Evolutionary conservation across 2,888 invertebrate genomes (phyloP).

Genomic region (Xanthorhoe designata): DNA sequence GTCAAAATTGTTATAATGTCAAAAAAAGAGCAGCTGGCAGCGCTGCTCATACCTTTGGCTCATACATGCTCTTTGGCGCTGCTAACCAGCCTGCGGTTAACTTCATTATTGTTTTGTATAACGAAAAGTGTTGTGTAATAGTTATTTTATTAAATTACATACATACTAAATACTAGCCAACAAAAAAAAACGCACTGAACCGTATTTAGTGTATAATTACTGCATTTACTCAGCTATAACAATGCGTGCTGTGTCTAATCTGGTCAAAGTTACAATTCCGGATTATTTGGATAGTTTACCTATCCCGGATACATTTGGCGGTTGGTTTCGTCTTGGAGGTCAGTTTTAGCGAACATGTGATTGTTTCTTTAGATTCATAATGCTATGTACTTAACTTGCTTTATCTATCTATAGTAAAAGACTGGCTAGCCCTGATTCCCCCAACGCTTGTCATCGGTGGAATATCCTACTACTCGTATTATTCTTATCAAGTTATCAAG

Average conservation of each 20-base stretch:
- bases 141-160: background rate
- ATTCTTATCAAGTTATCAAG: conserved; percentile 84
- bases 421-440: conserved; percentile 93
- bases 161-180: background rate
- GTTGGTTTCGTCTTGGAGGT: conserved; percentile 95
- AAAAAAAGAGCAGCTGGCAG: too few species aligned
- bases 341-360: conserved; percentile 30
- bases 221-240: background rate
- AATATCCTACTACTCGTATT: conserved; percentile 92
- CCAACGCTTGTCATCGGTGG: conserved; percentile 93
- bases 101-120: too few species aligned
- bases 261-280: conserved; percentile 92
- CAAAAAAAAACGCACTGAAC: background rate
- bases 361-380: background rate
- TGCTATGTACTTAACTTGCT: background rate
- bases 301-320: conserved; percentile 92
- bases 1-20: too few species aligned
- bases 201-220: background rate
- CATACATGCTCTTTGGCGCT: too few species aligned
- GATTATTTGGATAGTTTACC: conserved; percentile 94
- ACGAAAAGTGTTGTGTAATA: conserved; percentile 8
- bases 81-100: too few species aligned
- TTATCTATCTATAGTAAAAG: conserved; percentile 86
- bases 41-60: too few species aligned
- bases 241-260: conserved; percentile 91